Evolutionary conservation across 2,113 vertebrate species (phyloP), one percentile per base, ranked within the genome.

Genomic region (Raphicerus campestris): DNA sequence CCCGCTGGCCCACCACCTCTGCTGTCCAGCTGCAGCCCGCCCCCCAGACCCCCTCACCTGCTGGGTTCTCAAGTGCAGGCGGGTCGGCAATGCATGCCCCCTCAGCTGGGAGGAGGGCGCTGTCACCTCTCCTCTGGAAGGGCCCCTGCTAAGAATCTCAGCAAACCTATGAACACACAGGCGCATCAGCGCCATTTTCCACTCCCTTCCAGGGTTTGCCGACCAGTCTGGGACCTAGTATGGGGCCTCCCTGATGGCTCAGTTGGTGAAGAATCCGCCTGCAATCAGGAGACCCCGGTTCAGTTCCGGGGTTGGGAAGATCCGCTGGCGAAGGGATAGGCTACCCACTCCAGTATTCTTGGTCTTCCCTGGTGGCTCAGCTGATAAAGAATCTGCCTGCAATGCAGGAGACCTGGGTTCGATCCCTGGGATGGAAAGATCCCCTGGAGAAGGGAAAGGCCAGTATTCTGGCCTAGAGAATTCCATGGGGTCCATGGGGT

Each of bases 121-220:
- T 32, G 0, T 7, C 4, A 24, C 39, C 0, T 30, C 28, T 30
- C 51, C 35, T 35, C 45, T 0, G 3, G 28, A 1, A 10, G 20
- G 20, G 45, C 1, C 32, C 39, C 95, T 63, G 39, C 2, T 20
- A 42, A 49, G 56, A 66, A n/a, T 7, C 20, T 35, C 19, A 22
- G 78, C 19, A 47, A 19, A 53, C 30, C 60, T 30, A n/a, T 20
- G 7, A 49, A 28, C 42, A 6, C 3, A 10, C 5, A 51, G 51
- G 60, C 15, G 0, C 15, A 1, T 15, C 6, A 4, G 53, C 2
- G 1, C 15, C 14, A 1, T 10, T 47, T 45, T 47, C 10, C 1
- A 2, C 10, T 49, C 53, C 22, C 4, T 42, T 42, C 28, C n/a
- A 32, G 60, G 32, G 20, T 73, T 42, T 35, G 10, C 7, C 22